Conservation (phyloP, 2,888 invertebrate genomes). For the Xylophagus ater region DNA sequence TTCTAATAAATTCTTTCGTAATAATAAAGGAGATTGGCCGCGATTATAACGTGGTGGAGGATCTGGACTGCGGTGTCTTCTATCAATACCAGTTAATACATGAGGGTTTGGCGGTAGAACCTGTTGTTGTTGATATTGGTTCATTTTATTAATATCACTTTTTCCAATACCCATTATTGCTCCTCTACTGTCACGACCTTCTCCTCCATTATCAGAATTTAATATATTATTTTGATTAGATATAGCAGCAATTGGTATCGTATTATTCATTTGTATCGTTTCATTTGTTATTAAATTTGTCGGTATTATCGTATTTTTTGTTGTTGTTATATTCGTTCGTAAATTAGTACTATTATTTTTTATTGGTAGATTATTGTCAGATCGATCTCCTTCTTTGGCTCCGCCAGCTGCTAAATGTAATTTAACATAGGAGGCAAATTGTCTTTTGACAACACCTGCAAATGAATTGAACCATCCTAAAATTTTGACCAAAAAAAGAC, state of each 20-base stretch:
- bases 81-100: conserved; percentile 26
- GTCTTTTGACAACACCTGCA: conserved; percentile 61
- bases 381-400: conserved; percentile 20
- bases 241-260: background rate
- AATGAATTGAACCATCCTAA: conserved; percentile 55
- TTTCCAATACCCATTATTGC: conserved; percentile 9
- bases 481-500: conserved; percentile 8
- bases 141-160: conserved; percentile 10
- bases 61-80: conserved; percentile 48
- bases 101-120: conserved; percentile 26
- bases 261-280: no score
- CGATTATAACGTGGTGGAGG: conserved; percentile 45
- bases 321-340: conserved; percentile 15
- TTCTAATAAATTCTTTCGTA: conserved; percentile 49
- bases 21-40: conserved; percentile 44
- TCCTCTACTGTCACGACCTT: conserved; percentile 1
- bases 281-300: conserved; percentile 1
- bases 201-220: conserved; percentile 6
- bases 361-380: conserved; percentile 16
- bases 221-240: conserved; percentile 9
- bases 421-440: conserved; percentile 74
- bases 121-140: conserved; percentile 5
- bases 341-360: conserved; percentile 6
- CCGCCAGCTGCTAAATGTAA: conserved; percentile 56
- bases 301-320: conserved; percentile 9